Conservation (phyloP, 2,888 invertebrate species). For the Microctonus hyperodae region DNA sequence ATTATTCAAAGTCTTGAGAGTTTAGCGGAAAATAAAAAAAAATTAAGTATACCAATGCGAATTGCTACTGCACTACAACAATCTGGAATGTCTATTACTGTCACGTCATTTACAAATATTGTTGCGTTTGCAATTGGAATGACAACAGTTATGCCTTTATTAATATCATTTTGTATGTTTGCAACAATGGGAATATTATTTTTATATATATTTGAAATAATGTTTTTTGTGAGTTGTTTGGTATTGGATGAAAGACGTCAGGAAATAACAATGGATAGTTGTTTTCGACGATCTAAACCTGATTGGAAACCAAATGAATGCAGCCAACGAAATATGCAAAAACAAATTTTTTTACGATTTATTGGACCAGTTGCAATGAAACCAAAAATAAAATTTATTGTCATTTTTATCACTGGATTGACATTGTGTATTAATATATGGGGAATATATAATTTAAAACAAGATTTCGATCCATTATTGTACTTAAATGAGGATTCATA, state of each 20-base stretch:
- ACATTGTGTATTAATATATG: constrained; percentile 57
- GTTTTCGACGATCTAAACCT: constrained; percentile 49
- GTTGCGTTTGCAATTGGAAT: constrained; percentile 65
- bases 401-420: constrained; percentile 54
- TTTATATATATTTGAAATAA: constrained; percentile 62
- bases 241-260: constrained; percentile 63
- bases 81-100: constrained; percentile 65
- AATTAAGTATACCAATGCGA: constrained; percentile 48
- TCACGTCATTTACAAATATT: constrained; percentile 65
- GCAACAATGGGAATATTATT: constrained; percentile 64
- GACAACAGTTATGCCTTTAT: constrained; percentile 65
- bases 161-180: constrained; percentile 65
- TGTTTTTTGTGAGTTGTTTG: constrained; percentile 64
- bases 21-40: constrained; percentile 47
- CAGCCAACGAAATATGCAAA: constrained; percentile 60
- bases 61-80: constrained; percentile 60
- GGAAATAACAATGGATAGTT: constrained; percentile 54
- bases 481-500: constrained; percentile 61
- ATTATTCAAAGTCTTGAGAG: constrained; percentile 60
- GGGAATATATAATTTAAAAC: constrained; percentile 56
- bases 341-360: constrained; percentile 58
- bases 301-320: constrained; percentile 62
- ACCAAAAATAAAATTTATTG: constrained; percentile 57
- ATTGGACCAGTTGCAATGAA: constrained; percentile 60
- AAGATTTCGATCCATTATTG: constrained; percentile 61